Evolutionary conservation across 2,888 invertebrate species (phyloP).

Genomic region (Polydrusus pterygomalis): DNA sequence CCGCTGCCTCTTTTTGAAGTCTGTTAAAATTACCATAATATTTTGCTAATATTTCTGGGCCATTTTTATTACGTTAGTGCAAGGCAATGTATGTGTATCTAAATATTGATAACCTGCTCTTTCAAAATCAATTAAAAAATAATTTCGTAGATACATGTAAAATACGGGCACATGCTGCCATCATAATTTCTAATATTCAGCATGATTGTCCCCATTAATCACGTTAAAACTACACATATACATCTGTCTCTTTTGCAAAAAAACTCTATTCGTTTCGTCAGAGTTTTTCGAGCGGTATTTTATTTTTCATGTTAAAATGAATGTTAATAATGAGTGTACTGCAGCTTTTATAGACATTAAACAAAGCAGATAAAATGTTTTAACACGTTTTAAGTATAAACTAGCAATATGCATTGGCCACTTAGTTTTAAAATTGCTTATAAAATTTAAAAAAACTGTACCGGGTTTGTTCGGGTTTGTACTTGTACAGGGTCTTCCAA

Average conservation of each 20-base stretch:
- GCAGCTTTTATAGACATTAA: too few relatives aligned
- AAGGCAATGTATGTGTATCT: too few relatives aligned
- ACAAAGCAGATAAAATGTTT: background rate
- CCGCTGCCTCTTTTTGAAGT: too few relatives aligned
- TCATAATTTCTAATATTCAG: background rate
- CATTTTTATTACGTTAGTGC: too few relatives aligned
- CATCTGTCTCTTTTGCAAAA: background rate
- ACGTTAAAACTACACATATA: background rate
- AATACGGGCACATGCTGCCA: background rate
- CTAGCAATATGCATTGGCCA: background rate
- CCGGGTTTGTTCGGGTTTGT: too few relatives aligned
- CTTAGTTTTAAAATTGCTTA: background rate
- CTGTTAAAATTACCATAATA: too few relatives aligned
- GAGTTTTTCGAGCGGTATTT: constrained; percentile 1
- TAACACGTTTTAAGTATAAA: background rate
- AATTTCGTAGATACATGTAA: background rate
- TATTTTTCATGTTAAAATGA: constrained; percentile 3
- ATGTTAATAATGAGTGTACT: background rate
- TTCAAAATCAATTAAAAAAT: background rate
- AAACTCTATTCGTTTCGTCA: background rate
- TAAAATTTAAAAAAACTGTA: too few relatives aligned
- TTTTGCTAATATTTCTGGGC: too few relatives aligned
- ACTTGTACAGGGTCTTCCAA: too few relatives aligned
- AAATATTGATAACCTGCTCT: too few relatives aligned
- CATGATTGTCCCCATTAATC: background rate